phyloP scores from a whole-genome alignment of 1,140 invertebrate species.

The Paralvinella palmiformis region DNA sequence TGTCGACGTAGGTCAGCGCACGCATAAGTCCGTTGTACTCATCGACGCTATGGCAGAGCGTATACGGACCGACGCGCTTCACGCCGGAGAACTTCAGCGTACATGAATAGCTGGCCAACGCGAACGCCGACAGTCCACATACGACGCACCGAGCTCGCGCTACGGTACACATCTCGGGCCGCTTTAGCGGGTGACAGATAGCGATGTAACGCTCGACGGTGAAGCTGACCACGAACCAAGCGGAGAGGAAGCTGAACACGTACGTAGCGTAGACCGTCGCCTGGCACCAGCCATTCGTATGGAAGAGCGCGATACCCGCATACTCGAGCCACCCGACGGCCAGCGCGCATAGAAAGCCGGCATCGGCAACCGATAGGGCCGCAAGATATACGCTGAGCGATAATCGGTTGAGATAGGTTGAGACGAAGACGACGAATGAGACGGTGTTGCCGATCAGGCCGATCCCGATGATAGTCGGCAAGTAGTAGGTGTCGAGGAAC shows the following conservation, averaged over 20 bases:
- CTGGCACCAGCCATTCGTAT: slow-evolving; percentile 27
- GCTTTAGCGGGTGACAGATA: slow-evolving; percentile 12
- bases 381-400: slow-evolving; percentile 18
- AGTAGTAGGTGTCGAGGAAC: slow-evolving; percentile 14
- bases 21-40: not conserved
- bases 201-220: slow-evolving; percentile 20
- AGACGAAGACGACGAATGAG: slow-evolving; percentile 17
- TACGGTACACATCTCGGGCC: slow-evolving; percentile 14
- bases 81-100: slow-evolving; percentile 11
- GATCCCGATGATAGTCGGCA: slow-evolving; percentile 14
- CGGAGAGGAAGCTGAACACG: slow-evolving; percentile 15
- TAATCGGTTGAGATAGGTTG: slow-evolving; percentile 11
- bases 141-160: slow-evolving; percentile 23
- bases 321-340: slow-evolving; percentile 13
- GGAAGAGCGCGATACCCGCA: slow-evolving; percentile 18
- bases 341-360: slow-evolving; percentile 11
- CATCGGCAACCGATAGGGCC: slow-evolving; percentile 13
- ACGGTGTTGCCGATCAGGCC: slow-evolving; percentile 15
- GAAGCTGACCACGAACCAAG: slow-evolving; percentile 20
- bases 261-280: slow-evolving; percentile 13
- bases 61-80: not conserved
- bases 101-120: not conserved
- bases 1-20: no score
- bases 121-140: slow-evolving; percentile 11
- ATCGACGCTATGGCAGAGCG: not conserved